These are phyloP conservation scores for Taeniopygia guttata DNA, from an alignment of 2,797 vertebrate species.

Conservation along the genomic window DNA sequence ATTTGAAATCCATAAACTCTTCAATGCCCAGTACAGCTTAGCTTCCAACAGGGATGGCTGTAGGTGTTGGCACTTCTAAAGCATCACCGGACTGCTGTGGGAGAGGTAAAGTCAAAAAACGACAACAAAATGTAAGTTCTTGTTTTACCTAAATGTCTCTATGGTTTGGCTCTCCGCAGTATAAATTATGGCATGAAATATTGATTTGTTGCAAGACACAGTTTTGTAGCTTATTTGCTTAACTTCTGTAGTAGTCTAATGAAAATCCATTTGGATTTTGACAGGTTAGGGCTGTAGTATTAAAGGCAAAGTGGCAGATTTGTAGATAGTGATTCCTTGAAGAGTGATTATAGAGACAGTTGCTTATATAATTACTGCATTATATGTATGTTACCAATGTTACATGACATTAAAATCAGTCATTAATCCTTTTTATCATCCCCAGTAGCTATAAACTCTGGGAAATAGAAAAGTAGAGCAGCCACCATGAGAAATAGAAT, in stretches of 20 bases:
- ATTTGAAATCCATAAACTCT: background rate
- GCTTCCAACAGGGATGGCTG: background rate
- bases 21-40: background rate
- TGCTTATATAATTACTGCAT: slow-evolving; percentile 19
- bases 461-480: background rate
- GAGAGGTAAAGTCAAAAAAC: background rate
- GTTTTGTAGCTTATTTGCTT: background rate
- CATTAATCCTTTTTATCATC: background rate
- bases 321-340: slow-evolving; percentile 2
- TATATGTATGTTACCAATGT: background rate
- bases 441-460: background rate
- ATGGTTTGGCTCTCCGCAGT: background rate
- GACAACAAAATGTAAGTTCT: background rate
- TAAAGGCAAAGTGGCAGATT: slow-evolving; percentile 39
- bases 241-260: slow-evolving; percentile 17
- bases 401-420: slow-evolving; percentile 6
- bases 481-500: background rate
- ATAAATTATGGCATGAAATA: background rate
- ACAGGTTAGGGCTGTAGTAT: background rate
- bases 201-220: slow-evolving; percentile 2
- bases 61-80: background rate
- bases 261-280: slow-evolving; percentile 43
- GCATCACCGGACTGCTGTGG: background rate
- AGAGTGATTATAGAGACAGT: slow-evolving; percentile 19
- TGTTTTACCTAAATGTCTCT: background rate